phyloP scores from a whole-genome alignment of 2,888 invertebrate genomes.

The Acanthosepion pharaonis region DNA sequence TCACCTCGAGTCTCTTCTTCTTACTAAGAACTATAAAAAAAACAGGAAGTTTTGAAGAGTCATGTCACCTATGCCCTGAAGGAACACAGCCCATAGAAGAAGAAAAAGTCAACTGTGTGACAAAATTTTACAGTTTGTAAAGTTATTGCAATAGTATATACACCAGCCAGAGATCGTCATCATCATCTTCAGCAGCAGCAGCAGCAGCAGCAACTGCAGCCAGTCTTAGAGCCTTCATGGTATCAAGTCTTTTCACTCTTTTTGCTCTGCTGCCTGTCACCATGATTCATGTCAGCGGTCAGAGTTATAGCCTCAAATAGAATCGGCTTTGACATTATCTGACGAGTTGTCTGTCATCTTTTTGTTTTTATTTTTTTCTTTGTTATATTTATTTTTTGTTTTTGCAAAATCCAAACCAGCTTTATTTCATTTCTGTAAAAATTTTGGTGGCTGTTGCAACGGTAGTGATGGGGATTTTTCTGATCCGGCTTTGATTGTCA shows the following conservation, averaged over 20 bases:
- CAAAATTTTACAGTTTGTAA: background rate
- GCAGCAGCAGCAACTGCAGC: background rate
- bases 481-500: slow-evolving; percentile 33
- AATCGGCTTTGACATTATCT: slow-evolving; percentile 33
- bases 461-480: background rate
- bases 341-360: slow-evolving; percentile 20
- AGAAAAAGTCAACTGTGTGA: background rate
- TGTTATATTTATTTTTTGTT: background rate
- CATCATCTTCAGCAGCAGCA: background rate
- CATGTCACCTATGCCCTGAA: too few relatives aligned
- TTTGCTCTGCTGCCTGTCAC: slow-evolving; percentile 17
- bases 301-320: slow-evolving; percentile 33
- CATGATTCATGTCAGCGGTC: background rate
- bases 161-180: background rate
- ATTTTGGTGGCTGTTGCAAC: slow-evolving; percentile 33
- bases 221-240: background rate
- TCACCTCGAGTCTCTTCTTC: too few relatives aligned
- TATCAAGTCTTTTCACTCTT: background rate
- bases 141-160: background rate
- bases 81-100: too few relatives aligned
- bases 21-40: too few relatives aligned
- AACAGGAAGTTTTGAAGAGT: too few relatives aligned
- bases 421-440: slow-evolving; percentile 14
- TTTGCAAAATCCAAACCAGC: background rate
- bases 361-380: background rate